A percentile compares a stretch with the other conserved stretches of the same genome.
Conservation (phyloP, 2,888 invertebrate species). For the Chesias legatella region DNA sequence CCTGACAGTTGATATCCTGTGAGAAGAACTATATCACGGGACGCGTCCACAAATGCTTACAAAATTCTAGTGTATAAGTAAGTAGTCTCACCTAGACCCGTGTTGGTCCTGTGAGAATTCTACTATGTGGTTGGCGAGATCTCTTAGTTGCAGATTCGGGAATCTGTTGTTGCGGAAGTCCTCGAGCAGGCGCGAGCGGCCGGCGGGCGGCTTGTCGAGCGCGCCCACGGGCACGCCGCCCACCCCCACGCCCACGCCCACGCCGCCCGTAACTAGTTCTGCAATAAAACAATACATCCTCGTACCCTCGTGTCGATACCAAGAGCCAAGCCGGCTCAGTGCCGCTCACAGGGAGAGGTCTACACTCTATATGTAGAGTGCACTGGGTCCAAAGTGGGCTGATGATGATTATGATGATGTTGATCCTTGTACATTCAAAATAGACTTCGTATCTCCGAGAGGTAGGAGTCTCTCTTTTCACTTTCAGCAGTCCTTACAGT, state of each 20-base stretch:
- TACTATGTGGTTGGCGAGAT: constrained; percentile 98
- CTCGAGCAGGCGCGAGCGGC: constrained; percentile 94
- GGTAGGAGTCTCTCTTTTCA: no score
- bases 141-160: constrained; percentile 93
- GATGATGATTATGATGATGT: no score
- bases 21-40: no score
- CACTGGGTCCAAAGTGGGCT: no score
- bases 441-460: no score
- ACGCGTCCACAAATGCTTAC: not conserved
- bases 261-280: constrained; percentile 67
- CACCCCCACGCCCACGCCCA: constrained; percentile 51
- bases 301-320: no score
- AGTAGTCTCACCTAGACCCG: constrained; percentile 86
- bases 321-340: no score
- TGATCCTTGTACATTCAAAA: no score
- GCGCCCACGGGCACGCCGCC: constrained; percentile 54
- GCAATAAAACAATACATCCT: constrained; percentile 23
- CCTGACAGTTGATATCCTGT: no score
- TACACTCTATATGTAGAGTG: no score
- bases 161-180: constrained; percentile 96
- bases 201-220: constrained; percentile 80
- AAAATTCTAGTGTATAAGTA: not conserved
- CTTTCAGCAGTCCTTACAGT: no score
- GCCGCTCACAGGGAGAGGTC: no score
- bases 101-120: constrained; percentile 99